Conservation (phyloP, 2,888 invertebrate species). For the Drosophila helvetica region DNA sequence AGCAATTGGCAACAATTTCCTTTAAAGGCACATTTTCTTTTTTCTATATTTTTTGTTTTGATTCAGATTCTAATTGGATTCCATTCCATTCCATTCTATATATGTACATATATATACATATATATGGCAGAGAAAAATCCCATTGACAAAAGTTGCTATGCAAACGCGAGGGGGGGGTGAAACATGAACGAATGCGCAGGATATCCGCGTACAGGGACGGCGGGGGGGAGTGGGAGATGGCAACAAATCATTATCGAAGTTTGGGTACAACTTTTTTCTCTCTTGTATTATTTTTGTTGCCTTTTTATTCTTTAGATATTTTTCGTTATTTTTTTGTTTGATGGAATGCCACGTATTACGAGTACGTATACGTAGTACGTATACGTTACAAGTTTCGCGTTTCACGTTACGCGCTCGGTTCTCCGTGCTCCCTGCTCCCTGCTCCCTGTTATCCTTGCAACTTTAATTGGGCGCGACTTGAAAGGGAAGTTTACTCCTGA, state of each 20-base stretch:
- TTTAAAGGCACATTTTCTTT: conserved; percentile 35
- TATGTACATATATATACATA: too few relatives aligned
- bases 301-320: too few relatives aligned
- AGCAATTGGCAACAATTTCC: conserved; percentile 25
- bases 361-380: too few relatives aligned
- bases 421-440: too few relatives aligned
- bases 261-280: background rate
- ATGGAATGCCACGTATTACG: too few relatives aligned
- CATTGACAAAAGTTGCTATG: conserved; percentile 73
- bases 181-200: conserved; percentile 26
- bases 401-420: too few relatives aligned
- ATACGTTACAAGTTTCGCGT: too few relatives aligned
- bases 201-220: background rate
- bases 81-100: conserved; percentile 14
- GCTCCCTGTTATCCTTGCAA: too few relatives aligned
- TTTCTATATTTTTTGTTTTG: conserved; percentile 2
- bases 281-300: too few relatives aligned
- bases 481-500: too few relatives aligned
- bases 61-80: conserved; percentile 66
- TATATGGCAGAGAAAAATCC: conserved; percentile 41
- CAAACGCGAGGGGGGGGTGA: conserved; percentile 52
- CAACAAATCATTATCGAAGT: conserved; percentile 49
- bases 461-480: too few relatives aligned
- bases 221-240: background rate
- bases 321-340: too few relatives aligned